Conservation (phyloP, 2,113 vertebrate species). For the Saccopteryx leptura region DNA sequence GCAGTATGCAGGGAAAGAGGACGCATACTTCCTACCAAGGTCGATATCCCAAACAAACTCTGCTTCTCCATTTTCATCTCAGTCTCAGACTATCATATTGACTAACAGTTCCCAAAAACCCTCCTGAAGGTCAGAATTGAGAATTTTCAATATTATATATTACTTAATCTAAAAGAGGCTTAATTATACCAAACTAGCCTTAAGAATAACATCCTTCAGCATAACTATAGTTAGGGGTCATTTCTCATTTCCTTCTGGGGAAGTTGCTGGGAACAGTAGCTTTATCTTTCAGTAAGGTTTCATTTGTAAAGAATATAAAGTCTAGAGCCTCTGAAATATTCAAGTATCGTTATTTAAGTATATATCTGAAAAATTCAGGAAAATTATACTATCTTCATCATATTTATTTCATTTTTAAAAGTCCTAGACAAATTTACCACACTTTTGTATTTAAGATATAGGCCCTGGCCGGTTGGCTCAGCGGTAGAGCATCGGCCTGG, state of each 20-base stretch:
- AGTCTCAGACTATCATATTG: conserved; percentile 30
- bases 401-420: conserved; percentile 56
- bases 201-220: not conserved
- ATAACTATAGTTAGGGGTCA: not conserved
- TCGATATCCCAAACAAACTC: conserved; percentile 32
- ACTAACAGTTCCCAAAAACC: not conserved
- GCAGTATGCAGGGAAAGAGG: not conserved
- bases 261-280: conserved; percentile 36
- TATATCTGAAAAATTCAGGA: not conserved
- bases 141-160: not conserved
- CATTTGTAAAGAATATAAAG: conserved; percentile 18
- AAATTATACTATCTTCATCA: conserved; percentile 1
- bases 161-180: not conserved
- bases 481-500: too few species aligned
- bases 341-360: not conserved
- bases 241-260: not conserved
- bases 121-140: conserved; percentile 12
- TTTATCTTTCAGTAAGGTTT: conserved; percentile 8
- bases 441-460: not conserved
- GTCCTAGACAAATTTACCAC: not conserved
- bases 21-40: not conserved
- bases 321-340: conserved; percentile 29
- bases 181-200: conserved; percentile 23
- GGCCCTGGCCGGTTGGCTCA: too few species aligned
- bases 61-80: conserved; percentile 44